These are phyloP conservation scores for Crocallis elinguaria DNA, from an alignment of 2,888 invertebrate species.

Conservation along the genomic window DNA sequence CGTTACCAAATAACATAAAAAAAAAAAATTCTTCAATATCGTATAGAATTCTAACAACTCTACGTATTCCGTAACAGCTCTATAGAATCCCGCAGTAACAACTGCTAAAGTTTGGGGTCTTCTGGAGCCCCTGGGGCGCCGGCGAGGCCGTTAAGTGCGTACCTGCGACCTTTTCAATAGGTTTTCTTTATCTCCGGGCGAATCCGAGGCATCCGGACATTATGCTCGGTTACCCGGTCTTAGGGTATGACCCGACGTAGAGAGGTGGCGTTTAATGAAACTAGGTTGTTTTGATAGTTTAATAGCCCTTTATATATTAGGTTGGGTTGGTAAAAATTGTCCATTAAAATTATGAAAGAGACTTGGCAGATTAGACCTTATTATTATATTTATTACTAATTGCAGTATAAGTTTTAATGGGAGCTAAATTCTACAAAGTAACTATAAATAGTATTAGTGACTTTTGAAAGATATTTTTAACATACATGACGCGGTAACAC, in stretches of 20 bases:
- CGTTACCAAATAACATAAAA: not conserved
- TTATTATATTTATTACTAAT: no score
- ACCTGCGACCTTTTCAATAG: constrained; percentile 39
- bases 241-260: not conserved
- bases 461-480: no score
- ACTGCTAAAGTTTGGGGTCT: constrained; percentile 9
- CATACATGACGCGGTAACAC: no score
- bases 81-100: constrained; percentile 39
- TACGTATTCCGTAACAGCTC: constrained; percentile 13
- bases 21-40: not conserved
- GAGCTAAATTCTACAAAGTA: no score
- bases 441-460: no score
- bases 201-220: constrained; percentile 37
- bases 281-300: not conserved
- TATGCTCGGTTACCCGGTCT: constrained; percentile 44
- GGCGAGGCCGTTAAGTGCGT: constrained; percentile 33
- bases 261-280: not conserved
- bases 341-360: no score
- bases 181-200: constrained; percentile 38
- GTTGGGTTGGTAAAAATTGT: not conserved
- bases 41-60: not conserved
- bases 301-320: not conserved
- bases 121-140: constrained; percentile 28
- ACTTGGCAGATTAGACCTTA: no score
- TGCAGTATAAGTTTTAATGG: no score